Evolutionary conservation across 1,140 invertebrate species (phyloP).

Genomic region (Papilio machaon): DNA sequence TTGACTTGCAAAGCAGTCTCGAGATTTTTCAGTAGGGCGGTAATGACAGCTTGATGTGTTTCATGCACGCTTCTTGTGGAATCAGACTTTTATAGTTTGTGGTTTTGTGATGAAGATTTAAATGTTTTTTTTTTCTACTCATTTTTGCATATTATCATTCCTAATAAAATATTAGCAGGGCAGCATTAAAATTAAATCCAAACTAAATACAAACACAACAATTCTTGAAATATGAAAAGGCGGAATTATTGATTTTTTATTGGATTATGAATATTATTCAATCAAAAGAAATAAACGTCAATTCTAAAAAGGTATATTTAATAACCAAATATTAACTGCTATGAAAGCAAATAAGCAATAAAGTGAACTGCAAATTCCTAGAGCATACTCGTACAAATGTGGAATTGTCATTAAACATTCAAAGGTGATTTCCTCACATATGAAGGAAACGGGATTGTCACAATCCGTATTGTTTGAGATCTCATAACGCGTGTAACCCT

Average conservation of each 20-base stretch:
- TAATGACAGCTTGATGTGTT: conserved; percentile 78
- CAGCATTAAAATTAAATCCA: too few relatives aligned
- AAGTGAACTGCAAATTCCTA: conserved; percentile 38
- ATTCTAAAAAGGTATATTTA: background rate
- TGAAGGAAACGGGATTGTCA: conserved; percentile 76
- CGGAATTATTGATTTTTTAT: too few relatives aligned
- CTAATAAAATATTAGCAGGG: too few relatives aligned
- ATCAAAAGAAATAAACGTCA: conserved; percentile 10
- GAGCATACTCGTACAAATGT: conserved; percentile 47
- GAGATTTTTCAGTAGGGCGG: conserved; percentile 77
- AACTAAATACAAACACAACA: too few relatives aligned
- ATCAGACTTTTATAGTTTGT: conserved; percentile 39
- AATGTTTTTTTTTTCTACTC: background rate
- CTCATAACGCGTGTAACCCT: conserved; percentile 78
- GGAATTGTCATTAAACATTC: conserved; percentile 75
- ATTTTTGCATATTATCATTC: too few relatives aligned
- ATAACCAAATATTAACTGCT: conserved; percentile 33
- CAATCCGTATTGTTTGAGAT: conserved; percentile 79
- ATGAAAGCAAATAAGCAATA: conserved; percentile 40
- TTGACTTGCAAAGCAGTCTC: conserved; percentile 79
- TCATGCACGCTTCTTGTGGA: conserved; percentile 52
- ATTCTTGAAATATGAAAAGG: background rate
- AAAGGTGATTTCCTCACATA: conserved; percentile 72
- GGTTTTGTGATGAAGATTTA: background rate
- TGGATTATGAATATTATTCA: too few relatives aligned